Evolutionary conservation across 2,888 invertebrate genomes (phyloP).

Genomic region (Noctua comes): DNA sequence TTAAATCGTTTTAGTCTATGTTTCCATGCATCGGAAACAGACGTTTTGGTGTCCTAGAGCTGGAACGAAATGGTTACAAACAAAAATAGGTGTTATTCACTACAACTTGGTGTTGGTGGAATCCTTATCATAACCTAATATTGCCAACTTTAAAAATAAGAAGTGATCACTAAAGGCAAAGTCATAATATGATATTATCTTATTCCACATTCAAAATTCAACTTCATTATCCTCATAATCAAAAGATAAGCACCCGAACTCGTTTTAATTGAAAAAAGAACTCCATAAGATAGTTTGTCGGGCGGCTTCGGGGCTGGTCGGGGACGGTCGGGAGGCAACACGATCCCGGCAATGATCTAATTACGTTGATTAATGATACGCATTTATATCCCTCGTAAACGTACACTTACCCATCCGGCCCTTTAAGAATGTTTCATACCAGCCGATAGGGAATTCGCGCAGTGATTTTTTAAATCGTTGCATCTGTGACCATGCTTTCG

Average conservation of each 20-base stretch:
- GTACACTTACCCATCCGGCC: constrained; percentile 77
- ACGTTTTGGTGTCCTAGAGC: neutral
- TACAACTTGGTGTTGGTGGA: too few species aligned
- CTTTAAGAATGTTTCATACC: constrained; percentile 73
- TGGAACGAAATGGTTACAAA: neutral
- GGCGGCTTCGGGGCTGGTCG: constrained; percentile 57
- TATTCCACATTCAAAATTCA: constrained; percentile 18
- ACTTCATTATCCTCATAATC: constrained; percentile 46
- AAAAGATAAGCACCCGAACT: constrained; percentile 58
- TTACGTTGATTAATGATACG: constrained; percentile 88
- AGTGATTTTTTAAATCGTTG: constrained; percentile 31
- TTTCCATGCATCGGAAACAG: too few species aligned
- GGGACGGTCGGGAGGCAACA: constrained; percentile 75
- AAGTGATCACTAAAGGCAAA: neutral
- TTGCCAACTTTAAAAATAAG: neutral
- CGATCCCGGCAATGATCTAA: constrained; percentile 88
- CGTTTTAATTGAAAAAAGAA: constrained; percentile 60
- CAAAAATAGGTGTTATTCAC: neutral
- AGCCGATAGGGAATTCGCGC: constrained; percentile 38
- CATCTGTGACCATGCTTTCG: neutral
- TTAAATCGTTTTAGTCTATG: neutral
- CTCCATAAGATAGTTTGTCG: constrained; percentile 73
- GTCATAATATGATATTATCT: neutral
- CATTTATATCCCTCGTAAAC: constrained; percentile 87
- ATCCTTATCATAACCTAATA: neutral